Base-by-base conservation (phyloP, 2,888 invertebrate species). In the Eilema sororculum region DNA sequence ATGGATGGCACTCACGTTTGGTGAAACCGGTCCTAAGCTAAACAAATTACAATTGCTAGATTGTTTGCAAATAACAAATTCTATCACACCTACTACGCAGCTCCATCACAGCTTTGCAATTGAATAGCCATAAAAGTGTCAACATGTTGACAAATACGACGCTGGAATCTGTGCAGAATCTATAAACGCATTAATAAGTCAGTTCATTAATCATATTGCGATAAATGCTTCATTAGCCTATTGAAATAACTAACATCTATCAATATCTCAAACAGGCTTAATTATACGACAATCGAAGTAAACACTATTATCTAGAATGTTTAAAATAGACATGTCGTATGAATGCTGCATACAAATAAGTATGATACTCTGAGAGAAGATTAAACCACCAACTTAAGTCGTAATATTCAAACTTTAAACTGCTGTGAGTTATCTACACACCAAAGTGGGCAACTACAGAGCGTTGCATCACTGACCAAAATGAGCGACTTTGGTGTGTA, bases 11-110 rank as follows among this genome's bases (percentile, higher is more conserved):
- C n/a, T n/a, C n/a, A n/a, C n/a, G n/a, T n/a, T n/a, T n/a, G n/a
- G n/a, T n/a, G n/a, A n/a, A 28, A 4, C 28, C 5, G 5, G 5
- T 6, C 30, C 1, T 33, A 8, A 33, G 1, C 6, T 6, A 5
- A 37, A 37, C 3, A 37, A 12, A 12, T 37, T 12, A 37, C 10
- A 41, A 16, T 13, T 41, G 22, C 61, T 60, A 60, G 70, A 75
- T 80, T 78, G 78, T 80, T 70, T 78, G 80, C 62, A 71, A 80
- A 80, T 80, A 22, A 56, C 16, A 30, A 8, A 16, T 16, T 65
- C 57, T 2, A 24, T 65, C 13, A 24, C 22, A n/a, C 2, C 30
- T 33, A 28, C n/a, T n/a, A n/a, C 5, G 28, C 28, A 3, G 3
- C 3, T 5, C 5, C 8, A 8, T 33, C 30, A 28, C 28, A 33